These are phyloP conservation scores for Nemurella pictetii DNA, from an alignment of 2,888 invertebrate genomes.

Conservation along the genomic window DNA sequence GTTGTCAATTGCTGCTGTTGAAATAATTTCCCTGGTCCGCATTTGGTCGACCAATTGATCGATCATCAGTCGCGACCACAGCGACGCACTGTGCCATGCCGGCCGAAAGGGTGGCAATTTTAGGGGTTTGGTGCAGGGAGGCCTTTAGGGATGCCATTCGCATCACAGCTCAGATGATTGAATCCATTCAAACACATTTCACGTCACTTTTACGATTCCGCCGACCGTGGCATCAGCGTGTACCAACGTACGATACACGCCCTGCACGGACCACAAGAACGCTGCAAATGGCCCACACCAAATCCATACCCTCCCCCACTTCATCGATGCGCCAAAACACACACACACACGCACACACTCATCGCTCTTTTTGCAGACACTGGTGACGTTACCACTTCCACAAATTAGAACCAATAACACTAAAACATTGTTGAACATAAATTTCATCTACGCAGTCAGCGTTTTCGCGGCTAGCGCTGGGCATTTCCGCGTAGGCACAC, in stretches of 20 bases:
- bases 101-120: neutral
- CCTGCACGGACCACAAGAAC: too few relatives aligned
- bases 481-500: neutral
- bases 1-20: neutral
- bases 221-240: too few relatives aligned
- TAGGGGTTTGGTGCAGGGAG: neutral
- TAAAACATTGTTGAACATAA: constrained; percentile 34
- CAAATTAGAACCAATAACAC: constrained; percentile 39
- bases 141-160: neutral
- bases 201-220: neutral
- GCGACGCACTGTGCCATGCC: neutral
- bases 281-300: neutral
- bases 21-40: neutral
- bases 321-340: too few relatives aligned
- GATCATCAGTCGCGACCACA: neutral
- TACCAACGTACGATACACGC: too few relatives aligned
- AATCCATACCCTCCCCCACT: neutral
- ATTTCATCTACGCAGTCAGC: constrained; percentile 35
- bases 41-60: neutral
- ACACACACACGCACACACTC: neutral
- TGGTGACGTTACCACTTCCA: constrained; percentile 33
- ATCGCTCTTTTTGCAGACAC: neutral
- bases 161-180: neutral
- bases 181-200: neutral
- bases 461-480: neutral